Evolutionary conservation across 2,888 invertebrate species (phyloP), one percentile per base, ranked within the genome.

Genomic region (Amblyjoppa proteus): DNA sequence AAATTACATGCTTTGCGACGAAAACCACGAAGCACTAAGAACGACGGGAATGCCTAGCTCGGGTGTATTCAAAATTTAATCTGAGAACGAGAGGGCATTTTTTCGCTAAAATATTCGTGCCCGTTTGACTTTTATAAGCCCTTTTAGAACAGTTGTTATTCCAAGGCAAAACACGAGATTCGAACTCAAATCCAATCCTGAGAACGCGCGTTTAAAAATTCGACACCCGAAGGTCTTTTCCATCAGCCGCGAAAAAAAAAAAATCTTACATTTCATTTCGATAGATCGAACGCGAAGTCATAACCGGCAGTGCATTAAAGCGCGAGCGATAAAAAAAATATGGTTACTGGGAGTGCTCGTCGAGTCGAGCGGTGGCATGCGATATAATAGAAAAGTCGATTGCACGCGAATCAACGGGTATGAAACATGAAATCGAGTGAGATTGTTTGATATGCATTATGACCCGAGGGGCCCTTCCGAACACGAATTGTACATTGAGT

Each of bases 371-470:
- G 58, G 16, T 28, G 31, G 53, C 20, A 28, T n/a, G 73, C 64
- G 49, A 75, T 49, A 75, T 75, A 75, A 75, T 64, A 61, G 61
- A 75, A 75, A 75, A 75, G 45, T 75, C 75, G 64, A 75, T 68
- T 64, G 75, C 75, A 75, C 75, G 75, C 45, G 61, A 75, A 75
- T 64, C 61, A 75, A 64, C 45, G 75, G 51, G 75, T 75, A 75
- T 31, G 75, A 75, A 75, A 64, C 64, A 64, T 61, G 75, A 49
- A 75, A 49, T 64, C 31, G 61, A 61, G 31, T 28, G 64, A 64
- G 64, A 64, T 75, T 64, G 75, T 75, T 75, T 64, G 75, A 75
- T 75, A 45, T 61, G 61, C 41, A 74, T 64, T 61, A 25, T 20
- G 56, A 73, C 58, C 53, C 34, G 9, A 58, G 34, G 31, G 74